Conservation (phyloP, 2,113 vertebrate species). For the Alaudala cheleensis region DNA sequence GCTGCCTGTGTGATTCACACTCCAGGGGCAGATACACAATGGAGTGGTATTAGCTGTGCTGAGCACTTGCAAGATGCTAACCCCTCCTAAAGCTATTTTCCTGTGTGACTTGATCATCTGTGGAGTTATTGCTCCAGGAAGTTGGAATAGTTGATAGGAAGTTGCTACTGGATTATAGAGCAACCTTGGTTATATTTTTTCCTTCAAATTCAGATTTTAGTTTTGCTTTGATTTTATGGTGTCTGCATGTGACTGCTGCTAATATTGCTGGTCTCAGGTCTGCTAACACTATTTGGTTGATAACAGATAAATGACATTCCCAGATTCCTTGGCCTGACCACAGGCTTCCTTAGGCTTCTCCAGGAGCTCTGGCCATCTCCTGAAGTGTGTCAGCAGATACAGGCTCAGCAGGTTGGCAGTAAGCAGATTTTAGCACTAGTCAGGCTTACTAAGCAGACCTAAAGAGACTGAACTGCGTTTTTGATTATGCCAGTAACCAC, state of each 20-base stretch:
- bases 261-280: background rate
- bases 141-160: background rate
- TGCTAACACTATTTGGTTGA: background rate
- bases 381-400: background rate
- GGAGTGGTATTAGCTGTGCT: background rate
- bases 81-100: background rate
- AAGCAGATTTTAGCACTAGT: background rate
- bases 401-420: background rate
- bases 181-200: background rate
- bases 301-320: slow-evolving; percentile 17
- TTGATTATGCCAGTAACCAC: background rate
- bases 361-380: background rate
- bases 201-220: background rate
- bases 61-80: background rate
- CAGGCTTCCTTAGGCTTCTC: background rate
- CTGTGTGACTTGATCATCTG: background rate
- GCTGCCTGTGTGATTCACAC: slow-evolving; percentile 1
- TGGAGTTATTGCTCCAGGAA: background rate
- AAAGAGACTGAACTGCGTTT: background rate
- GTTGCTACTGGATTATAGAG: background rate
- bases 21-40: background rate
- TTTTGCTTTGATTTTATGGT: slow-evolving; percentile 19
- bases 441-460: background rate
- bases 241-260: background rate
- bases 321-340: slow-evolving; percentile 25